Percentiles rank a stretch among this genome's conserved stretches.
These are phyloP conservation scores for Canis aureus DNA, from an alignment of 2,113 vertebrate species.

Conservation along the genomic window DNA sequence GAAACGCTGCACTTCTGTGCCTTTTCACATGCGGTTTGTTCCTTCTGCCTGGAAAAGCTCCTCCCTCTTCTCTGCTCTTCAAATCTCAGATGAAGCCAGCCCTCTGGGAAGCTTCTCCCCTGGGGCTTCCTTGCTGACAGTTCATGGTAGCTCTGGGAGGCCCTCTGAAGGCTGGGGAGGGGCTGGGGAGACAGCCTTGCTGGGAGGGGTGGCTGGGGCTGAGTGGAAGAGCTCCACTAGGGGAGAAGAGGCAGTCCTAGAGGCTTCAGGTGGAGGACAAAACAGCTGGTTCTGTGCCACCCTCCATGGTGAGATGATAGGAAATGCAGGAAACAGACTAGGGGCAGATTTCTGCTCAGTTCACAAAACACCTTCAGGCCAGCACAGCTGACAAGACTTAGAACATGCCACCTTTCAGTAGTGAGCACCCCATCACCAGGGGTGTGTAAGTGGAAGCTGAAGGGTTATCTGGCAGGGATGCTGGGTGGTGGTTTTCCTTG, in stretches of 20 bases:
- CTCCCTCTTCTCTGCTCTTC: background rate
- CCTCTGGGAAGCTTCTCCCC: background rate
- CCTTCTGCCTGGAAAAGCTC: background rate
- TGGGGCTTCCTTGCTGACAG: fast-evolving
- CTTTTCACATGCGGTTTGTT: fast-evolving
- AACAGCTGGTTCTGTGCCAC: background rate
- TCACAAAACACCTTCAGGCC: background rate
- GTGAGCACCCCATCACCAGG: background rate
- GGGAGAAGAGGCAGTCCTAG: background rate
- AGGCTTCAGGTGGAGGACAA: background rate
- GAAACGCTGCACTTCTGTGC: fast-evolving
- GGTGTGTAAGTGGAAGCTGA: background rate
- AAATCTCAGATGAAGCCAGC: background rate
- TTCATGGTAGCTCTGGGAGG: background rate
- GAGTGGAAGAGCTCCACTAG: background rate
- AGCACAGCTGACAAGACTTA: background rate
- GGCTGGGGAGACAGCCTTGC: background rate
- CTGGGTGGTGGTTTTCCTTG: background rate
- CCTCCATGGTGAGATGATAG: background rate
- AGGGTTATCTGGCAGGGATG: background rate
- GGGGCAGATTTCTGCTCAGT: background rate
- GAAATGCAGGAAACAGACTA: background rate
- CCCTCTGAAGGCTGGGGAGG: background rate
- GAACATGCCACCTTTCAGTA: background rate
- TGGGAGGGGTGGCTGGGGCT: background rate